Base-by-base conservation (phyloP, 1,140 invertebrate genomes). In the Sitodiplosis mosellana region DNA sequence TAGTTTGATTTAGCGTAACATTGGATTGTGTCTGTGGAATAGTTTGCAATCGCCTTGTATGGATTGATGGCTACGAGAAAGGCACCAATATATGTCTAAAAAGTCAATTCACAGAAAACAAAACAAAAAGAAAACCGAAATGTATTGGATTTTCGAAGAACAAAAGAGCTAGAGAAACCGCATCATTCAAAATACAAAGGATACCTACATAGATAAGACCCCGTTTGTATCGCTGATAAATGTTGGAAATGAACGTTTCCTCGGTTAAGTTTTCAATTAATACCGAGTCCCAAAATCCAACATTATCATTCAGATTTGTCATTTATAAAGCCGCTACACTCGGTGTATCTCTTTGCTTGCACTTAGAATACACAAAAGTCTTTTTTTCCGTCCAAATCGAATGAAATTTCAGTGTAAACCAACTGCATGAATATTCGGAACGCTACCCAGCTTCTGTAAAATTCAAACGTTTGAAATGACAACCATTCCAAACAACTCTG, bases 61-160 rank as follows among this genome's bases (percentile, higher is more conserved):
- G 83, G 83, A 70, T 87, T 87, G 51, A 86, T 73, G 48, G 81
- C 82, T 55, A 87, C 69, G 55, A 86, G 66, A 49, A 81, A 76
- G 60, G 78, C 76, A 54, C 81, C 81, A 58, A 86, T 81, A 61
- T 84, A 84, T 21, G 83, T 87, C 77, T 83, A 68, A 46, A 61
- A 63, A n/a, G n/a, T n/a, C n/a, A n/a, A n/a, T n/a, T n/a, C n/a
- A n/a, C n/a, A n/a, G n/a, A n/a, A n/a, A n/a, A n/a, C n/a, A n/a
- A n/a, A n/a, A n/a, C n/a, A n/a, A n/a, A n/a, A n/a, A n/a, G n/a
- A n/a, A n/a, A n/a, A n/a, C n/a, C n/a, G n/a, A n/a, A n/a, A n/a
- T n/a, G n/a, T n/a, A n/a, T n/a, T n/a, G n/a, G n/a, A n/a, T n/a
- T n/a, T n/a, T n/a, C n/a, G n/a, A n/a, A n/a, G n/a, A n/a, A n/a